phyloP scores from a whole-genome alignment of 2,888 invertebrate genomes.

The Crematogaster levior region DNA sequence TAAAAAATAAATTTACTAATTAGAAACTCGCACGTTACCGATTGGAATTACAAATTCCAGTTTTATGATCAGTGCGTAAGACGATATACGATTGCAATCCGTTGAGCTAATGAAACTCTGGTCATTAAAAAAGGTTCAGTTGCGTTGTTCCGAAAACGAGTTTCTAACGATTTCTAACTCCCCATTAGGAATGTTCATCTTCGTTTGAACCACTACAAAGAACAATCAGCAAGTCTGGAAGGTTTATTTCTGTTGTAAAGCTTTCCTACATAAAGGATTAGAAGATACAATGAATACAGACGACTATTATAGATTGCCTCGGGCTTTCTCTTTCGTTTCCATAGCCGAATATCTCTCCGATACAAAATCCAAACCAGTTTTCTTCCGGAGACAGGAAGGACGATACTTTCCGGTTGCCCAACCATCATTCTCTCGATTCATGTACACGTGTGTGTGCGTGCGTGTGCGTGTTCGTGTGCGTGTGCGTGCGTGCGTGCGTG shows the following conservation, averaged over 20 bases:
- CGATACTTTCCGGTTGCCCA: constrained; percentile 46
- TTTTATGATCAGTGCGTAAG: not conserved
- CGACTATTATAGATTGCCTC: constrained; percentile 62
- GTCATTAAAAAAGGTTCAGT: constrained; percentile 3
- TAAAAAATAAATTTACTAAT: constrained; percentile 1
- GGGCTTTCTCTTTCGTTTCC: constrained; percentile 39
- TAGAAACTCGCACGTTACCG: not conserved
- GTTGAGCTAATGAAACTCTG: constrained; percentile 19
- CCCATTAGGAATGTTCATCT: constrained; percentile 19
- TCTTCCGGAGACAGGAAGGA: constrained; percentile 56
- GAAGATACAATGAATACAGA: constrained; percentile 21
- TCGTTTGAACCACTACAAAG: constrained; percentile 4
- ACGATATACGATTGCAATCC: not conserved
- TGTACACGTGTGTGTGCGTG: constrained; percentile 21
- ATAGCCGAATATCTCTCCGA: constrained; percentile 40
- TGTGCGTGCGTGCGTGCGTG: no score
- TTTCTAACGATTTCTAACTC: no score
- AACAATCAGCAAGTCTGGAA: constrained; percentile 5
- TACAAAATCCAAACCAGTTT: constrained; percentile 69
- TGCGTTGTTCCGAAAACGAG: not conserved
- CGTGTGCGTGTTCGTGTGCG: no score
- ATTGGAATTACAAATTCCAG: not conserved
- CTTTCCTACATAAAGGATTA: constrained; percentile 14
- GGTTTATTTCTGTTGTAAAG: constrained; percentile 29
- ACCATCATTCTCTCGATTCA: constrained; percentile 57